A percentile compares a stretch with the other conserved stretches of the same genome.
phyloP scores from a whole-genome alignment of 53 echinoderm and acorn worm species.

The Apostichopus leukothele region DNA sequence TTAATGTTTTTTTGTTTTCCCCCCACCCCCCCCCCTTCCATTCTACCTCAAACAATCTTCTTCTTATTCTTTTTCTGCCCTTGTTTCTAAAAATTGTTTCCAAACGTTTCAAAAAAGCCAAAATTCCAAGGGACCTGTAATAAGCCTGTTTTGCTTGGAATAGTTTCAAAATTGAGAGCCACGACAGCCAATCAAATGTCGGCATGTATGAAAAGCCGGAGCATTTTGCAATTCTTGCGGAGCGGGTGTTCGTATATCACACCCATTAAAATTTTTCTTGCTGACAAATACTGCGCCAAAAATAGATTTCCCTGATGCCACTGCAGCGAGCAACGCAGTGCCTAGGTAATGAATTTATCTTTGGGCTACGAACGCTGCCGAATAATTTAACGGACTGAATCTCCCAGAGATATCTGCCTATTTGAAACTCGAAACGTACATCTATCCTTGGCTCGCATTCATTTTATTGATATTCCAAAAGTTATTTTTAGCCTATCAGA shows the following conservation, averaged over 20 bases:
- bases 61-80: background rate
- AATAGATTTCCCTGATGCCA: background rate
- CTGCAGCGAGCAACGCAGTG: background rate
- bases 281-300: constrained; percentile 22
- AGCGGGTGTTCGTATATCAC: constrained; percentile 36
- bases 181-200: background rate
- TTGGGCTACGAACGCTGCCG: constrained; percentile 22
- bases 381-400: constrained; percentile 22
- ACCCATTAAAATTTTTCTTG: constrained; percentile 26
- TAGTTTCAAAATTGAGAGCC: background rate
- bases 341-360: constrained; percentile 38
- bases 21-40: no score
- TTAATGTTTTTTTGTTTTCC: no score
- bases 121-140: constrained; percentile 3
- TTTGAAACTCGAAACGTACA: constrained; percentile 36
- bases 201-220: background rate
- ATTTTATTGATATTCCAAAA: constrained; percentile 37
- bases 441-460: constrained; percentile 34
- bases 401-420: constrained; percentile 29
- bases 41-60: no score
- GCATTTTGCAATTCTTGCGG: constrained; percentile 39
- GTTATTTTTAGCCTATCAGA: constrained; percentile 12
- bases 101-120: background rate
- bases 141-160: background rate
- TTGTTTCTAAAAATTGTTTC: background rate